Evolutionary conservation across 2,797 vertebrate genomes (phyloP).

Genomic region (Cephalopachus bancanus): DNA sequence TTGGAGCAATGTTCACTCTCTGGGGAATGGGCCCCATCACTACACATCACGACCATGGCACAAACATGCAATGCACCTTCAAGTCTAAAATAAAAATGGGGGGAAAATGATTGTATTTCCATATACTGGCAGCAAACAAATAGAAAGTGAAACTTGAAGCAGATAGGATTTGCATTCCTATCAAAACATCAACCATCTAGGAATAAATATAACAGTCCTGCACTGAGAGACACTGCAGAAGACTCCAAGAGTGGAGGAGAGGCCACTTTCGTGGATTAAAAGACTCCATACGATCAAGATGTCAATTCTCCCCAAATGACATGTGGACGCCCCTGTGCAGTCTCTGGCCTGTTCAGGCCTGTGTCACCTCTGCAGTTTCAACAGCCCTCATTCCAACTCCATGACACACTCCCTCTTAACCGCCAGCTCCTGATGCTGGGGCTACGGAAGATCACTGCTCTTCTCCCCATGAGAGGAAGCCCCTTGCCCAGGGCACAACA

Average conservation of each 20-base stretch:
- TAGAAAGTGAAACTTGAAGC: background rate
- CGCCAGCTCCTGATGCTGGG: rapidly evolving
- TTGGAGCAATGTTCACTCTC: too few relatives aligned
- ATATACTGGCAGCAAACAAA: background rate
- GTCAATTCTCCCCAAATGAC: background rate
- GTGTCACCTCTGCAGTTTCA: background rate
- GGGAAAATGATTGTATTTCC: background rate
- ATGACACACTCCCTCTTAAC: background rate
- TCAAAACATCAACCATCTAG: too few relatives aligned
- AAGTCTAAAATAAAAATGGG: too few relatives aligned
- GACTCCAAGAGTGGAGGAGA: background rate
- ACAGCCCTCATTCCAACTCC: too few relatives aligned
- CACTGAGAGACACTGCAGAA: background rate
- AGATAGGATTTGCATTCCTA: background rate
- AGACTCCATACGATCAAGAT: background rate
- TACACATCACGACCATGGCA: too few relatives aligned
- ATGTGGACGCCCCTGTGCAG: background rate
- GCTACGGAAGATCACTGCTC: background rate
- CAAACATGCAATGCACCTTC: too few relatives aligned
- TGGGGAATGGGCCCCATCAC: too few relatives aligned
- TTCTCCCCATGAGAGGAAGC: background rate
- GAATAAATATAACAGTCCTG: background rate
- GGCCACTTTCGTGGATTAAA: background rate
- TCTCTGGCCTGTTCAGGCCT: background rate
- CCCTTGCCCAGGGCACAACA: background rate